A percentile compares a stretch with the other conserved stretches of the same genome.
These are phyloP conservation scores for Diglossa cyanea DNA, from an alignment of 2,797 vertebrate genomes.

Conservation along the genomic window DNA sequence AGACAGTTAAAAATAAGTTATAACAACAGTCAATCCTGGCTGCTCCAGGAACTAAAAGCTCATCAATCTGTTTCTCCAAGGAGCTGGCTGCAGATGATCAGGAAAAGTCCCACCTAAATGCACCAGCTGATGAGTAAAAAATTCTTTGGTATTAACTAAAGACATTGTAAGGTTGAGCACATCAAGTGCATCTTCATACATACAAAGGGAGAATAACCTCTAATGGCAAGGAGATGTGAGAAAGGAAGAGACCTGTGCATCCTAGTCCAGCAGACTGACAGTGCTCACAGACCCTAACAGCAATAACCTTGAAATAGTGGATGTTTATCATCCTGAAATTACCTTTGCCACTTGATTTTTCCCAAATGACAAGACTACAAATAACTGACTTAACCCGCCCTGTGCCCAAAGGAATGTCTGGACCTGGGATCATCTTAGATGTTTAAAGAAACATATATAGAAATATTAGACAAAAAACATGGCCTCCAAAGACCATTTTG, in stretches of 20 bases:
- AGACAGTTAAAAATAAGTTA: not conserved
- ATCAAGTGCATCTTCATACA: not conserved
- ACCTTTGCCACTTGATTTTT: not conserved
- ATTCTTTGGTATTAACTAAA: not conserved
- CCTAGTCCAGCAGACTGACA: not conserved
- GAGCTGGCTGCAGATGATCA: not conserved
- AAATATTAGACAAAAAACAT: not conserved
- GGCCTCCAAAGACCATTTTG: not conserved
- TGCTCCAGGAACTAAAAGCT: not conserved
- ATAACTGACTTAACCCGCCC: not conserved
- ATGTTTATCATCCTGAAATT: not conserved
- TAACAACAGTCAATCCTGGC: not conserved
- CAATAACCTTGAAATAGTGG: not conserved
- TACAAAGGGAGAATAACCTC: not conserved
- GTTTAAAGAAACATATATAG: not conserved
- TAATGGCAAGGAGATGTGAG: not conserved
- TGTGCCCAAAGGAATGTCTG: not conserved
- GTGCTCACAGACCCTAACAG: not conserved
- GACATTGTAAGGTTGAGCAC: not conserved
- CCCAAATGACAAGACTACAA: not conserved
- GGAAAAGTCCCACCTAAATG: not conserved
- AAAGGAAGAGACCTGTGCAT: not conserved
- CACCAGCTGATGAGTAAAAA: not conserved
- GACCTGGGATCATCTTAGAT: not conserved
- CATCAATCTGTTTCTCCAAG: not conserved